These are phyloP conservation scores for Butastur rufipennis DNA, from an alignment of 2,113 vertebrate genomes.

Conservation along the genomic window DNA sequence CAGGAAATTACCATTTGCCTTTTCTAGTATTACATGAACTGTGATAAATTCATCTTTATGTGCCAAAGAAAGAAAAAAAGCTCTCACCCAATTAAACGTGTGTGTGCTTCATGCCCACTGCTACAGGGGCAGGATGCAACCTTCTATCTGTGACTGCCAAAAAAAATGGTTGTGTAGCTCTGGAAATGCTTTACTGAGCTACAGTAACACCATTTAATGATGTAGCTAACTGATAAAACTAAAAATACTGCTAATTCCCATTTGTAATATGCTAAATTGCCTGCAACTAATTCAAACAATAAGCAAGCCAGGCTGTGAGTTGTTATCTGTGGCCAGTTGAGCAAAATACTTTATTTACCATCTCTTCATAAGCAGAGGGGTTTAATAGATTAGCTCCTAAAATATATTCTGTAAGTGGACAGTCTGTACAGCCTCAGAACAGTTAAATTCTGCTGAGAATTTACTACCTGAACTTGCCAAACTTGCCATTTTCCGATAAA, in stretches of 20 bases:
- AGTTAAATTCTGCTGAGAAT: neutral
- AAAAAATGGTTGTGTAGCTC: neutral
- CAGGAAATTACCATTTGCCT: neutral
- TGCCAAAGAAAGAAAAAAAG: neutral
- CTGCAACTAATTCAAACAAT: neutral
- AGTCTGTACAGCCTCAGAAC: accelerated
- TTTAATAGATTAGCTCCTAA: neutral
- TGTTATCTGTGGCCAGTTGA: neutral
- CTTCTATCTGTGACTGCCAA: neutral
- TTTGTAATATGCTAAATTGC: neutral
- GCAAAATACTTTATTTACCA: neutral
- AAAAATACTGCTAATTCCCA: slow-evolving; percentile 11
- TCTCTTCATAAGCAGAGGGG: neutral
- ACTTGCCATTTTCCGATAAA: neutral
- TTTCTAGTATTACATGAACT: neutral
- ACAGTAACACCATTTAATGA: neutral
- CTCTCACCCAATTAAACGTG: neutral
- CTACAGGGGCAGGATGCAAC: neutral
- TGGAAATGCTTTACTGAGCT: slow-evolving; percentile 21
- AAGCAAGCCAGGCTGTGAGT: neutral
- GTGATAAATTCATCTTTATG: neutral
- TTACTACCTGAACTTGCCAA: neutral
- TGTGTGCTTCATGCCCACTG: neutral
- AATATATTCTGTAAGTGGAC: neutral
- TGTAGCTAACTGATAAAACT: neutral